A percentile compares a stretch with the other conserved stretches of the same genome.
These are phyloP conservation scores for Diloba caeruleocephala DNA, from an alignment of 2,888 invertebrate genomes.

Conservation along the genomic window DNA sequence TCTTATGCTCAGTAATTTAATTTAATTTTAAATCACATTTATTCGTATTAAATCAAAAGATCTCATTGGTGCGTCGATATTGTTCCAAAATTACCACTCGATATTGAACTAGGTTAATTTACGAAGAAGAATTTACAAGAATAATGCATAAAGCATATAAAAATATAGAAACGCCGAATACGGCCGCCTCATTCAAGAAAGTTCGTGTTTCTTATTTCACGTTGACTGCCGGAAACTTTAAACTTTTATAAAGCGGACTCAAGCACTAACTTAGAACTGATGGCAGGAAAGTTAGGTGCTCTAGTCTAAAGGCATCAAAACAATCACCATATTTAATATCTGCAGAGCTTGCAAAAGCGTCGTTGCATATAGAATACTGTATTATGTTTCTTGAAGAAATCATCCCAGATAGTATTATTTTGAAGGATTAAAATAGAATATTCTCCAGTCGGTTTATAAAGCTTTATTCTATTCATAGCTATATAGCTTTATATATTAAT, in stretches of 20 bases:
- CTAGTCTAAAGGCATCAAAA: conserved; percentile 50
- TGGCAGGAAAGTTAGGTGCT: conserved; percentile 46
- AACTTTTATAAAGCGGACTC: conserved; percentile 50
- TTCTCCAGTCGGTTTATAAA: too few species aligned
- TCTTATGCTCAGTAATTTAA: too few species aligned
- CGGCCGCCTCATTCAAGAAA: conserved; percentile 21
- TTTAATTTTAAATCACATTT: too few species aligned
- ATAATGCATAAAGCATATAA: conserved; percentile 12
- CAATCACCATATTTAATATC: conserved; percentile 58
- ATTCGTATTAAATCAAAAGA: too few species aligned
- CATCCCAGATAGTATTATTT: conserved; percentile 29
- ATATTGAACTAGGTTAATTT: conserved; percentile 19
- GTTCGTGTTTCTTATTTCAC: conserved; percentile 38
- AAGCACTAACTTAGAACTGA: conserved; percentile 47
- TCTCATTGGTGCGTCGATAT: too few species aligned
- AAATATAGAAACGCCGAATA: conserved; percentile 25
- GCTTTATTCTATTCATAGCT: not conserved
- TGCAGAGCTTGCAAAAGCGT: conserved; percentile 32
- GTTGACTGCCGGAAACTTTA: conserved; percentile 38
- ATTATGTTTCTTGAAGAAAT: not conserved
- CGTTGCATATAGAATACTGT: conserved; percentile 15
- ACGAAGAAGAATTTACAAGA: conserved; percentile 1
- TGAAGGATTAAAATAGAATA: conserved; percentile 33
- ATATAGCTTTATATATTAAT: too few species aligned
- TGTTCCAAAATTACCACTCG: not conserved